These are phyloP conservation scores for Heliothis peltigera DNA, from an alignment of 2,888 invertebrate species.

Conservation along the genomic window DNA sequence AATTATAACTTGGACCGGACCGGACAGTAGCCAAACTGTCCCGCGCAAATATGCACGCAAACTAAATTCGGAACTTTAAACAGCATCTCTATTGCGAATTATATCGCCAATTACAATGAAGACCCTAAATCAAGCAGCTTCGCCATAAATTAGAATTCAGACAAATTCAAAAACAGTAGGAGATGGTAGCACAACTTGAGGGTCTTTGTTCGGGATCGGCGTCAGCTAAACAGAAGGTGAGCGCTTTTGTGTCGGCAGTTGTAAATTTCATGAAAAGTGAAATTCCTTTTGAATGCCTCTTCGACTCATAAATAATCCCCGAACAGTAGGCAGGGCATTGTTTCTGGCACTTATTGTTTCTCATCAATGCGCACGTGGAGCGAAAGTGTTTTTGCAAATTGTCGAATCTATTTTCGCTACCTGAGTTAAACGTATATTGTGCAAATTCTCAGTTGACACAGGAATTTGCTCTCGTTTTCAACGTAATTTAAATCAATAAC, in stretches of 20 bases:
- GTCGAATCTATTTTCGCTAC: conserved; percentile 76
- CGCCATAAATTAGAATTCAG: conserved; percentile 86
- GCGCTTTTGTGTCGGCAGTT: conserved; percentile 86
- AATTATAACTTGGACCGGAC: conserved; percentile 53
- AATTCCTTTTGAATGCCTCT: conserved; percentile 89
- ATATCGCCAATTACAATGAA: conserved; percentile 85
- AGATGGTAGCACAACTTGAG: conserved; percentile 88
- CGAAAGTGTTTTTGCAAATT: conserved; percentile 84
- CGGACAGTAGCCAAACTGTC: conserved; percentile 66
- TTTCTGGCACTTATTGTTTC: conserved; percentile 88
- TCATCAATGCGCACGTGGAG: conserved; percentile 83
- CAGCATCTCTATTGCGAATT: conserved; percentile 75
- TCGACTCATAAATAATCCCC: conserved; percentile 87
- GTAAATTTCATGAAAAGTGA: conserved; percentile 90
- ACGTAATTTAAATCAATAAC: conserved; percentile 49
- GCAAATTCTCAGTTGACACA: conserved; percentile 66
- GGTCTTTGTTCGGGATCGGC: conserved; percentile 86
- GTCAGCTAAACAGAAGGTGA: conserved; percentile 90
- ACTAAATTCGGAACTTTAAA: conserved; percentile 77
- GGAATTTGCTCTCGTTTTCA: conserved; percentile 69
- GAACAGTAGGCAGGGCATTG: conserved; percentile 87
- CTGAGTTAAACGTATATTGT: conserved; percentile 73
- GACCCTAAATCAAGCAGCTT: conserved; percentile 83
- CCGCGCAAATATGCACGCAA: conserved; percentile 70
- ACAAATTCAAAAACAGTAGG: conserved; percentile 90